Conservation (phyloP, 2,888 invertebrate species). For the Conchocele bisecta region DNA sequence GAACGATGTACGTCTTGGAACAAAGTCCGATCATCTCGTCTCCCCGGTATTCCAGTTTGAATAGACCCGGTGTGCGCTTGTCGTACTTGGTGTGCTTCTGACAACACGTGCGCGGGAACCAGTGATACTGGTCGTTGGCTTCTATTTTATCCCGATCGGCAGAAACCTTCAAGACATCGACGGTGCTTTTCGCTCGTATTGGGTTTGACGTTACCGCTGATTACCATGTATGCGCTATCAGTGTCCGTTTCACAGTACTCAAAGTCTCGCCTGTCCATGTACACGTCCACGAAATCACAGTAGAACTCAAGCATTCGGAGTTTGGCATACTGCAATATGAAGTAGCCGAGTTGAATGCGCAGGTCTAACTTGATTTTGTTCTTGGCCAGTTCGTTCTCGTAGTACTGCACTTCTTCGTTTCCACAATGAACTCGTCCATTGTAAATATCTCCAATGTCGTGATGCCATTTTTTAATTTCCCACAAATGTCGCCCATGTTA, state of each 20-base stretch:
- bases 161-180: slow-evolving; percentile 1
- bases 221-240: slow-evolving; percentile 26
- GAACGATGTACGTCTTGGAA: slow-evolving; percentile 8
- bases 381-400: slow-evolving; percentile 34
- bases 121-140: no score
- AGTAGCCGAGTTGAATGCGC: slow-evolving; percentile 39
- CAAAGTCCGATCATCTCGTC: slow-evolving; percentile 6
- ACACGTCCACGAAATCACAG: slow-evolving; percentile 23
- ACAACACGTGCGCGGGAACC: slow-evolving; percentile 50
- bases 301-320: slow-evolving; percentile 35
- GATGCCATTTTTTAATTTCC: no score
- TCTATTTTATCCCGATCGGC: no score
- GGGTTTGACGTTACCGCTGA: no score
- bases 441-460: no score
- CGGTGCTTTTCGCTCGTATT: no score
- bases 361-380: slow-evolving; percentile 16
- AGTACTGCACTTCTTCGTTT: slow-evolving; percentile 21
- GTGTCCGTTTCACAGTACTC: slow-evolving; percentile 54
- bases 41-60: slow-evolving; percentile 4
- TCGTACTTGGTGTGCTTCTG: slow-evolving; percentile 7
- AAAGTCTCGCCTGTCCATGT: slow-evolving; percentile 24
- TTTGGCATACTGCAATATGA: slow-evolving; percentile 52
- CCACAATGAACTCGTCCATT: no score
- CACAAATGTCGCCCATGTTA: no score
- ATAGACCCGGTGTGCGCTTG: slow-evolving; percentile 1